These are phyloP conservation scores for Cetoscarus ocellatus DNA, from an alignment of 2,797 vertebrate species.

Conservation along the genomic window DNA sequence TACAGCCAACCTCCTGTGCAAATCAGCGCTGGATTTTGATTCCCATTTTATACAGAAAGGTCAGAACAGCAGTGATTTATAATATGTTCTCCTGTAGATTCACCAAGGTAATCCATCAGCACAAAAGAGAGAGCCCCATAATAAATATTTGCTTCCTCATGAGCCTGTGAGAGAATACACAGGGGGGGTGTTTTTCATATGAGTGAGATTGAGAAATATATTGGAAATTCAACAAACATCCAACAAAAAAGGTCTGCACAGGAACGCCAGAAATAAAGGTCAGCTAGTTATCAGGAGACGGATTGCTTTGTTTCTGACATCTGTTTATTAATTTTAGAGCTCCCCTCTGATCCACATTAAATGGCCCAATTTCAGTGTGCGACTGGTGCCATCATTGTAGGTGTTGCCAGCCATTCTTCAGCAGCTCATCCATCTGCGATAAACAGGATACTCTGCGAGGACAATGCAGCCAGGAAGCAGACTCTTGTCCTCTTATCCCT, in stretches of 20 bases:
- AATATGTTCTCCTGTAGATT: conserved; percentile 69
- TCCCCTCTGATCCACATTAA: conserved; percentile 37
- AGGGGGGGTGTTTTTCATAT: conserved; percentile 36
- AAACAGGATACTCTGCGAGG: conserved; percentile 76
- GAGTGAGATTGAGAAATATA: conserved; percentile 47
- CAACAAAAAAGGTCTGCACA: conserved; percentile 12
- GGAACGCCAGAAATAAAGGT: conserved; percentile 31
- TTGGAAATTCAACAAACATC: conserved; percentile 39
- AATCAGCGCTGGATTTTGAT: conserved; percentile 73
- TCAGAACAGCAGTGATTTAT: conserved; percentile 79
- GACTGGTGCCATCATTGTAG: background rate
- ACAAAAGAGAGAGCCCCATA: conserved; percentile 41
- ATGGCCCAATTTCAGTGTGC: conserved; percentile 33
- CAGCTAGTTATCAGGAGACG: conserved; percentile 21
- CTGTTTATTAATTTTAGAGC: conserved; percentile 55
- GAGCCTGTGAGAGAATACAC: conserved; percentile 49
- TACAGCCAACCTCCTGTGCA: conserved; percentile 42
- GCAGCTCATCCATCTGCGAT: conserved; percentile 57
- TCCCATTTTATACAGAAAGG: conserved; percentile 78
- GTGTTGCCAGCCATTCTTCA: conserved; percentile 60
- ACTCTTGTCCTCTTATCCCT: conserved; percentile 52
- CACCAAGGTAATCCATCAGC: conserved; percentile 78
- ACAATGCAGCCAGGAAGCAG: conserved; percentile 77
- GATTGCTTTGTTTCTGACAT: conserved; percentile 48
- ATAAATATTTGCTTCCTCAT: conserved; percentile 65